phyloP scores from a whole-genome alignment of 2,113 vertebrate species.

The Bubo scandiacus region DNA sequence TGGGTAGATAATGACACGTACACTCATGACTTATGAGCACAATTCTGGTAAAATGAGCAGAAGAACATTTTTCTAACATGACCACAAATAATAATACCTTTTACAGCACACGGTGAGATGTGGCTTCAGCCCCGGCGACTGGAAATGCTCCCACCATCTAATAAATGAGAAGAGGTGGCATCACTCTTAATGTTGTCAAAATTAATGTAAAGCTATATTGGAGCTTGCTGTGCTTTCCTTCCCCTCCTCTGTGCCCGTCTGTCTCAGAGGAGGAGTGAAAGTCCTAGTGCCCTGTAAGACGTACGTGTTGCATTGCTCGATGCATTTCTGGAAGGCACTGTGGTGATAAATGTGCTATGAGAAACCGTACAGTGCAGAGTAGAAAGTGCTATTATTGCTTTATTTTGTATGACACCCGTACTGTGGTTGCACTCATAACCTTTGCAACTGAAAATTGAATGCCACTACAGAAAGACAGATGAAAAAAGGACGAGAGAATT shows the following conservation, averaged over 20 bases:
- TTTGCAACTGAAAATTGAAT: neutral
- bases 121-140: neutral
- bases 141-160: neutral
- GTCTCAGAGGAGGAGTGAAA: neutral
- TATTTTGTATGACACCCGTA: neutral
- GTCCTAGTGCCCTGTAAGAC: rapidly evolving
- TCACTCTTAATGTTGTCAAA: neutral
- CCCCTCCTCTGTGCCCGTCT: neutral
- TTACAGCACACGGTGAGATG: neutral
- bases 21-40: neutral
- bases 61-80: neutral
- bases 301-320: rapidly evolving
- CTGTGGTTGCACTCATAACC: neutral
- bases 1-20: neutral
- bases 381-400: neutral
- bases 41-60: neutral
- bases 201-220: neutral
- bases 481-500: neutral
- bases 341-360: neutral
- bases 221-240: neutral
- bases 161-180: neutral
- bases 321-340: neutral
- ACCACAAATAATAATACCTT: neutral
- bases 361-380: rapidly evolving
- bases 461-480: neutral